Percentiles rank a stretch among this genome's conserved stretches.
Evolutionary conservation across 2,797 vertebrate genomes (phyloP).

Genomic region (Potorous gilbertii): DNA sequence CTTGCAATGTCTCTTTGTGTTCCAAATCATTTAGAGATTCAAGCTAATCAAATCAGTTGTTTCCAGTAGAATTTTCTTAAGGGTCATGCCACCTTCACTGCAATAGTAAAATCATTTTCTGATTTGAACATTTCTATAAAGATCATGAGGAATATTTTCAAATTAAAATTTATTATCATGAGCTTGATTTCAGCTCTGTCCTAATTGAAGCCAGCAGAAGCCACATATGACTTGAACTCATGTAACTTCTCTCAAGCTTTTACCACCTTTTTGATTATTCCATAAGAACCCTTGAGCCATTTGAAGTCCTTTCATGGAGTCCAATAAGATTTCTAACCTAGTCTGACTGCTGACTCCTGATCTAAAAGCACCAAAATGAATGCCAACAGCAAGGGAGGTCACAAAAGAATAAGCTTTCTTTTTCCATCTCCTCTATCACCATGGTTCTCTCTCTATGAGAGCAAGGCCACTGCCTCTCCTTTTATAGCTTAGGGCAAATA

Average conservation of each 20-base stretch:
- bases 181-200: not conserved
- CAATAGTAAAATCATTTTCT: not conserved
- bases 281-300: not conserved
- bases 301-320: not conserved
- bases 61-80: slow-evolving; percentile 21
- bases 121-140: not conserved
- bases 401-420: not conserved
- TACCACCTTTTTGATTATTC: slow-evolving; percentile 16
- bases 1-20: slow-evolving; percentile 21
- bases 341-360: slow-evolving; percentile 35
- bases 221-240: not conserved
- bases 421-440: not conserved
- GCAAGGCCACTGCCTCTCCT: slow-evolving; percentile 49
- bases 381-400: not conserved
- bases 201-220: not conserved
- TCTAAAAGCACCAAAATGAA: slow-evolving; percentile 23
- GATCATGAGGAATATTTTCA: not conserved
- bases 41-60: slow-evolving; percentile 1
- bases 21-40: not conserved
- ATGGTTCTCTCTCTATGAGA: not conserved
- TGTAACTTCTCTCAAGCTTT: not conserved
- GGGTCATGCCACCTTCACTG: not conserved
- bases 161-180: slow-evolving; percentile 16
- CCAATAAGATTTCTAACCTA: not conserved
- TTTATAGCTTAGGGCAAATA: slow-evolving; percentile 63